Evolutionary conservation across 2,113 vertebrate species (phyloP).

Genomic region (Machaerirhynchus nigripectus): DNA sequence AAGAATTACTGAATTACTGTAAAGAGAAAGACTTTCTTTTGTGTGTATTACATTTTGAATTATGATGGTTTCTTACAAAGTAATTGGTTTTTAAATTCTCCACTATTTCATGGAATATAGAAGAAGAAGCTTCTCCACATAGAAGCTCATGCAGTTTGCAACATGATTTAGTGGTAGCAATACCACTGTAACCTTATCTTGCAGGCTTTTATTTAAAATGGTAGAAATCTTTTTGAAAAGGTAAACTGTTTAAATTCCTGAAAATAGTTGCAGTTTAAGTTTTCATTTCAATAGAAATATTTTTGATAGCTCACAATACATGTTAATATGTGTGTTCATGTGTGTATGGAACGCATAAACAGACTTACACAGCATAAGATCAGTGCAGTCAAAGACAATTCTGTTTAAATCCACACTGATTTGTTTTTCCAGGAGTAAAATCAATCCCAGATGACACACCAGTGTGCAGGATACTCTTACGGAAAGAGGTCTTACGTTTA

Average conservation of each 20-base stretch:
- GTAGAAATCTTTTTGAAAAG: background rate
- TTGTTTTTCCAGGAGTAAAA: conserved; percentile 82
- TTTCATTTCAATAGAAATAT: background rate
- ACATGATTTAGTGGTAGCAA: background rate
- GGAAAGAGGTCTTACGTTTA: conserved; percentile 95
- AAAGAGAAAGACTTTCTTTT: background rate
- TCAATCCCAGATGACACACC: conserved; percentile 92
- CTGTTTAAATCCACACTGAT: background rate
- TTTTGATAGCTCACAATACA: background rate
- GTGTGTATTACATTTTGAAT: background rate
- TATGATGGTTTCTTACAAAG: fast-evolving
- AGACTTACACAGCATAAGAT: fast-evolving
- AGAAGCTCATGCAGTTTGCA: background rate
- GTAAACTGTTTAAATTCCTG: background rate
- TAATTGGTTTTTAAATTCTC: background rate
- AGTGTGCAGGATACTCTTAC: conserved; percentile 89
- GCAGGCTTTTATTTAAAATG: background rate
- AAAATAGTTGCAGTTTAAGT: background rate
- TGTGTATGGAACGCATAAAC: background rate
- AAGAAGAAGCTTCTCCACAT: too few species aligned
- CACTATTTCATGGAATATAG: background rate
- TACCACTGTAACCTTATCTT: background rate
- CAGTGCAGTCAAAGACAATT: background rate
- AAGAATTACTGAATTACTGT: background rate
- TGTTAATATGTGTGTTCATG: fast-evolving